A percentile compares a stretch with the other conserved stretches of the same genome.
Evolutionary conservation across 2,113 vertebrate genomes (phyloP).

Genomic region (Notothenia coriiceps): DNA sequence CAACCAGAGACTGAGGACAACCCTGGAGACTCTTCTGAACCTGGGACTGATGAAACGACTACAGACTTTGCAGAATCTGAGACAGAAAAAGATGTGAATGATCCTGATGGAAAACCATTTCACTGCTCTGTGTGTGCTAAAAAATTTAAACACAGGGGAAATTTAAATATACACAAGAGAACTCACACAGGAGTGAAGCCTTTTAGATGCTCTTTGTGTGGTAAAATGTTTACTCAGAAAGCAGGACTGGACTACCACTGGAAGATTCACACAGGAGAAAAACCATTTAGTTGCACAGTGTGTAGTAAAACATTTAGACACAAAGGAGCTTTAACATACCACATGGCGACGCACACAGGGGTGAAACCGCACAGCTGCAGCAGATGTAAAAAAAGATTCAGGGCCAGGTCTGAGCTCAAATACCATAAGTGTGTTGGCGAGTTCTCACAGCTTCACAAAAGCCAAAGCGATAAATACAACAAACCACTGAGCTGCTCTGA

Average conservation of each 20-base stretch:
- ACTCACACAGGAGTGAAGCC: slow-evolving; percentile 1
- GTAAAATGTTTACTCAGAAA: slow-evolving; percentile 2
- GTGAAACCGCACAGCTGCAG: slow-evolving; percentile 17
- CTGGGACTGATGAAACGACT: neutral
- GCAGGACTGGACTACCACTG: neutral
- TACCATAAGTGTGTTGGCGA: neutral
- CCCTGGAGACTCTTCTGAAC: neutral
- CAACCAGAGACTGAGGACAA: neutral
- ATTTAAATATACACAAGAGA: slow-evolving; percentile 11
- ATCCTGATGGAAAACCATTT: neutral
- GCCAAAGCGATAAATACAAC: neutral
- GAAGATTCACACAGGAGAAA: slow-evolving; percentile 8
- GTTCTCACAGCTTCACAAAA: neutral
- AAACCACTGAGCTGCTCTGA: slow-evolving; percentile 7
- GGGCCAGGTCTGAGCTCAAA: neutral
- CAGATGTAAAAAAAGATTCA: slow-evolving; percentile 3
- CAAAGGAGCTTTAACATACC: neutral
- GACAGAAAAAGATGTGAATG: neutral
- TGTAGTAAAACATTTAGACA: slow-evolving; percentile 15
- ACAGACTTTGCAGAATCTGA: neutral
- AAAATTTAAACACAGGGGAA: neutral
- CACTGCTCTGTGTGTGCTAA: neutral
- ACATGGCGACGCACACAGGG: slow-evolving; percentile 13
- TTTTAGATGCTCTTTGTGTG: neutral
- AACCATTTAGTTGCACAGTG: neutral